These are phyloP conservation scores for Astropecten irregularis DNA, from an alignment of 53 echinoderm and acorn worm species.

Conservation along the genomic window DNA sequence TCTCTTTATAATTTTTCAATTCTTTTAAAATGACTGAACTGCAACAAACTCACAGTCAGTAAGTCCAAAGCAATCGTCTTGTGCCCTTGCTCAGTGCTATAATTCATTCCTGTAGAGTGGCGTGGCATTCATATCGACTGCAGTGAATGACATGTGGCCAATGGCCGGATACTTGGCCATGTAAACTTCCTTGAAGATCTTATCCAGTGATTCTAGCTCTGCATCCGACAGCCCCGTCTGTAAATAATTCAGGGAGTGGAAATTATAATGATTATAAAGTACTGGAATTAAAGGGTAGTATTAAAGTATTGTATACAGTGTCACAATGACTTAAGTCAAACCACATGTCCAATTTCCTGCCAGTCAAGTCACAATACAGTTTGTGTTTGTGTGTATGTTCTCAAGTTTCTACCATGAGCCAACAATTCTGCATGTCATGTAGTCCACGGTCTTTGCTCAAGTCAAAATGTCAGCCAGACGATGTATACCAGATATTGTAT, in stretches of 20 bases:
- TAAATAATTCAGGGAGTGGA: neutral
- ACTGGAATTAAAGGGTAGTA: neutral
- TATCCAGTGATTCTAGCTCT: slow-evolving; percentile 70
- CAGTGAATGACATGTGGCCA: slow-evolving; percentile 82
- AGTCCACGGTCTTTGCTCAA: too few species aligned
- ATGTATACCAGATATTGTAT: too few species aligned
- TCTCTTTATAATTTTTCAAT: neutral
- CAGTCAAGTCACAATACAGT: too few species aligned
- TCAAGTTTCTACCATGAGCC: too few species aligned
- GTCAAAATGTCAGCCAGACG: too few species aligned
- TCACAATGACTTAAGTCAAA: too few species aligned
- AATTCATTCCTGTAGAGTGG: slow-evolving; percentile 31
- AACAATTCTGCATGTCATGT: too few species aligned
- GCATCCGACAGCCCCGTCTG: slow-evolving; percentile 87
- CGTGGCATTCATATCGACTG: slow-evolving; percentile 29
- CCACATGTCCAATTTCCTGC: too few species aligned
- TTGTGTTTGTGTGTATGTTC: too few species aligned
- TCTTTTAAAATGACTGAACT: neutral
- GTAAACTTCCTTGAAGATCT: slow-evolving; percentile 73
- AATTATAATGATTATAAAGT: neutral
- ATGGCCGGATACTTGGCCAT: slow-evolving; percentile 89
- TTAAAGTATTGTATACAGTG: neutral
- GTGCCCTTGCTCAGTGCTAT: too few species aligned
- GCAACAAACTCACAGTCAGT: neutral
- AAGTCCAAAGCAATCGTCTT: neutral